These are phyloP conservation scores for Pachycephala philippinensis DNA, from an alignment of 2,113 vertebrate genomes.

Conservation along the genomic window DNA sequence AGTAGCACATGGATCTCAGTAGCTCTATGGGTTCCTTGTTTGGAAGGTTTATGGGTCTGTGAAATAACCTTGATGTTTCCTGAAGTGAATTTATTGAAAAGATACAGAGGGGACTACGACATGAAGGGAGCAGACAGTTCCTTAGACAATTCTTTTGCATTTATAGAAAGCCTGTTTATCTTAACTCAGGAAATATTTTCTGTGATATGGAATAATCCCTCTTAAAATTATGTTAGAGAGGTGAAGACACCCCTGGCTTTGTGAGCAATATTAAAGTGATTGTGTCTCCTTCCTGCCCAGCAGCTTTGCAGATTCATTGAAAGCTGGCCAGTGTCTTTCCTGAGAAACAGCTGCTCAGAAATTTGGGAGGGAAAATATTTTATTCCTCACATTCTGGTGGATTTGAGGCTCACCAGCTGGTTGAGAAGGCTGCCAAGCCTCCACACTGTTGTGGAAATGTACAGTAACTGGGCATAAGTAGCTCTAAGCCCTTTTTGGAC, in stretches of 20 bases:
- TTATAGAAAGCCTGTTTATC: not conserved
- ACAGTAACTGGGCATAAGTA: constrained; percentile 59
- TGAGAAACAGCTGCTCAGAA: constrained; percentile 59
- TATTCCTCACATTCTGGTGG: not conserved
- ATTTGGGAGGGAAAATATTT: constrained; percentile 24
- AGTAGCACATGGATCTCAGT: not conserved
- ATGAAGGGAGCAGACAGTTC: not conserved
- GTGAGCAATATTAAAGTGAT: not conserved
- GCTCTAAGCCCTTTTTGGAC: constrained; percentile 13
- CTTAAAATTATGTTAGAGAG: not conserved
- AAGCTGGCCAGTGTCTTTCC: not conserved
- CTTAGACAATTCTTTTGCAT: not conserved
- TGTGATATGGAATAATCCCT: not conserved
- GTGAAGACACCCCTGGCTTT: not conserved
- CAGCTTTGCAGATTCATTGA: not conserved
- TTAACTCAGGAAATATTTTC: not conserved
- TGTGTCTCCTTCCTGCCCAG: not conserved
- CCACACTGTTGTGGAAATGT: constrained; percentile 34
- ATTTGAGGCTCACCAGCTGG: constrained; percentile 54
- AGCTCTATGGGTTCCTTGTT: not conserved
- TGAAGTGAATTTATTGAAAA: not conserved
- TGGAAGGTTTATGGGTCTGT: not conserved
- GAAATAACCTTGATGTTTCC: not conserved
- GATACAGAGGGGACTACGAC: not conserved
- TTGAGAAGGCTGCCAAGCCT: constrained; percentile 44